Base-by-base conservation (phyloP, 2,113 vertebrate genomes). In the Microcebus ravelobensis region DNA sequence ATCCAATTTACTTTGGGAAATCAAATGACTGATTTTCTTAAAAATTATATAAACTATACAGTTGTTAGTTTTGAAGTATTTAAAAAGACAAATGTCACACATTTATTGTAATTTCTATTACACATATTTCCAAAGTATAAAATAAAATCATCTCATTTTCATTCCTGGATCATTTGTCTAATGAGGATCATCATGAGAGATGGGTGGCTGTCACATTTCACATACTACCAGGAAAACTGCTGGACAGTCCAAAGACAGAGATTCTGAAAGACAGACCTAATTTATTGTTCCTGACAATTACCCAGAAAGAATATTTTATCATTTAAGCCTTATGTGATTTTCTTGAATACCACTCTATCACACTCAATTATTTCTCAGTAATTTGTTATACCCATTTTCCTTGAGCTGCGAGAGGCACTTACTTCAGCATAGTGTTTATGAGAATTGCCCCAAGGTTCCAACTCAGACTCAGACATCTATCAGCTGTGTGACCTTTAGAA, bases 131-230 rank as follows among this genome's bases (percentile, higher is more conserved):
- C 14, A 90, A 95, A 94, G 63, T 85, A 68, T 80, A 87, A 97
- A 95, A 90, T 59, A 80, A 29, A 87, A 79, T 89, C 36, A 93
- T 84, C 34, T 97, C 85, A 77, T 59, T 85, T 95, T 96, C 15
- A 59, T 36, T 87, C 50, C 63, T 55, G 25, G 34, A 85, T 79
- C 59, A 88, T 85, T 87, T 94, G 45, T 87, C 55, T 97, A 94
- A 94, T 31, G 74, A 95, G 70, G 48, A 79, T 79, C 45, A 57
- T 83, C 39, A 63, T 87, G 65, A 86, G 57, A 80, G 55, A 85
- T 79, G n/a, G 34, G 36, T 77, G 34, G 4, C 6, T 65, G 34
- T 34, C 74, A 92, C 14, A 96, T 23, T 68, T 17, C 7, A 50
- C 4, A 8, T 23, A 87, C 2, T 31, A 68, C 23, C 45, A 59